Evolutionary conservation across 2,797 vertebrate genomes (phyloP).

Genomic region (Zalophus californianus): DNA sequence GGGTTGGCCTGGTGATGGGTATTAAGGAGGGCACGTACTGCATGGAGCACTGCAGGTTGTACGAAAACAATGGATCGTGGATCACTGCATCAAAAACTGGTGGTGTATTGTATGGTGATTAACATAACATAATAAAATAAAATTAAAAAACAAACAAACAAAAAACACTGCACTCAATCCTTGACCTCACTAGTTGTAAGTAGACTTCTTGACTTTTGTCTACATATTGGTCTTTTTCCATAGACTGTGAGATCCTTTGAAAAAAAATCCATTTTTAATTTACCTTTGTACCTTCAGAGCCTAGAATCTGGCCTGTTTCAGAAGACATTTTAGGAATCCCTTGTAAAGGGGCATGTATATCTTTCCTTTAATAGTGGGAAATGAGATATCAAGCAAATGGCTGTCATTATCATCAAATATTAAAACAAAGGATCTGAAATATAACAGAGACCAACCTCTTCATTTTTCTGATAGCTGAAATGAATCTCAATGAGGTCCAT

Average conservation of each 20-base stretch:
- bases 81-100: no score
- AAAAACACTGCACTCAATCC: not conserved
- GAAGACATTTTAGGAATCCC: not conserved
- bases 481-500: not conserved
- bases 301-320: not conserved
- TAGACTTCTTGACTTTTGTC: not conserved
- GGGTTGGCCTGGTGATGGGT: no score
- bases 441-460: not conserved
- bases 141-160: no score
- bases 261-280: not conserved
- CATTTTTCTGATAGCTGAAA: not conserved
- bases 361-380: not conserved
- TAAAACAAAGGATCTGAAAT: not conserved
- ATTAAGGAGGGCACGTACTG: no score
- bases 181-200: not conserved
- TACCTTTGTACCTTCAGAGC: not conserved
- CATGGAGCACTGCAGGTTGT: no score
- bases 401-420: not conserved
- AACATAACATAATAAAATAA: no score
- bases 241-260: not conserved
- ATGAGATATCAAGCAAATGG: not conserved
- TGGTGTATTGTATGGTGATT: no score
- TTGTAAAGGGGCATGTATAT: not conserved
- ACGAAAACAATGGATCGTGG: no score
- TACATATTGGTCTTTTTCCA: not conserved